Conservation (phyloP, 2,113 vertebrate species). For the Cercocebus atys region DNA sequence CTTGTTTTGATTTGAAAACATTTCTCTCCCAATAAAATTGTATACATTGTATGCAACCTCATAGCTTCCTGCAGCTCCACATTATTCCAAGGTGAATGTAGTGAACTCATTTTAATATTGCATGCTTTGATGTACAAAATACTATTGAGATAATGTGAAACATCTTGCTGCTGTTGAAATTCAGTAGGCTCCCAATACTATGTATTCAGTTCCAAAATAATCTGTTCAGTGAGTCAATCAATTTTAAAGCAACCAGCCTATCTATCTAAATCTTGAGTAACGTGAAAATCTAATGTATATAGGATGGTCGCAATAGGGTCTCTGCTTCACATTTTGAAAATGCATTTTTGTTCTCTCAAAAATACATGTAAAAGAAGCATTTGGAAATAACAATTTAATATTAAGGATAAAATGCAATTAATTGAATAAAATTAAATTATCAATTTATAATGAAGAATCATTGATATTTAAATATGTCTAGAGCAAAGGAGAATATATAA, state of each 20-base stretch:
- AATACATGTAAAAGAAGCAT: neutral
- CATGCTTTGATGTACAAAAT: neutral
- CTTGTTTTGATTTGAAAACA: constrained; percentile 10
- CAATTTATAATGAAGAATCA: neutral
- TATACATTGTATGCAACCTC: neutral
- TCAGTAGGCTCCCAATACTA: neutral
- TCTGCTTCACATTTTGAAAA: neutral
- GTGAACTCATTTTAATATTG: neutral
- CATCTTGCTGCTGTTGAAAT: neutral
- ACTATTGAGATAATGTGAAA: neutral
- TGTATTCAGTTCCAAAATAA: neutral
- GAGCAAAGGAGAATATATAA: neutral
- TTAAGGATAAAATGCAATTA: neutral
- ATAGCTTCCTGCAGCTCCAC: neutral
- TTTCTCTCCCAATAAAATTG: constrained; percentile 44
- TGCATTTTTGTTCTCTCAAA: neutral
- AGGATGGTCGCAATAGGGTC: neutral
- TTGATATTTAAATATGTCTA: neutral
- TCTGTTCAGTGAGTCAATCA: neutral
- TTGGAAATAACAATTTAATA: neutral
- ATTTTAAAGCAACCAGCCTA: neutral
- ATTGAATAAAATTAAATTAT: neutral
- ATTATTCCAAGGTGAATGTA: neutral
- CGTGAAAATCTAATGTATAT: neutral
- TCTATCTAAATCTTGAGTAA: neutral